These are phyloP conservation scores for Spodoptera exigua DNA, from an alignment of 2,888 invertebrate species.

Conservation along the genomic window DNA sequence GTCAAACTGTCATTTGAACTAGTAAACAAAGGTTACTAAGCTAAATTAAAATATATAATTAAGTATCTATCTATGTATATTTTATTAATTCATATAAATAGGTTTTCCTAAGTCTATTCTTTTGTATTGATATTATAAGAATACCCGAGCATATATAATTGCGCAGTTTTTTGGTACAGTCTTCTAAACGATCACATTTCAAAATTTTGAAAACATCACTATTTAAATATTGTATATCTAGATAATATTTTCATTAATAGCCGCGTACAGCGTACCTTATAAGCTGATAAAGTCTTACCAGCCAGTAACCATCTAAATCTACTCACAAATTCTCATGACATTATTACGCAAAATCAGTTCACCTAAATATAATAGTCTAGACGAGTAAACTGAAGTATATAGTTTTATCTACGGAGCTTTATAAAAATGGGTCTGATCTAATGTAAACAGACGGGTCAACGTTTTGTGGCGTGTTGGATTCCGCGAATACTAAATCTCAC, in stretches of 20 bases:
- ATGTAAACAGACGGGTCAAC: constrained; percentile 81
- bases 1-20: no score
- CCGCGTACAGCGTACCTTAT: no score
- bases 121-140: no score
- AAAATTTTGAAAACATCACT: no score
- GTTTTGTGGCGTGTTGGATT: constrained; percentile 71
- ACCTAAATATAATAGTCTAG: constrained; percentile 54
- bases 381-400: constrained; percentile 50
- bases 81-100: no score
- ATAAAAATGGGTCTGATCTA: constrained; percentile 64
- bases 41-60: not conserved
- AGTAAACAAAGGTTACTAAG: constrained; percentile 12
- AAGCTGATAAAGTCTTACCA: constrained; percentile 1
- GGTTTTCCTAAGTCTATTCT: no score
- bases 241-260: no score
- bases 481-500: constrained; percentile 67
- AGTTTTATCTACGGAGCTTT: constrained; percentile 44
- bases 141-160: no score
- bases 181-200: no score
- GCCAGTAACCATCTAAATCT: not conserved
- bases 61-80: no score
- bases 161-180: no score
- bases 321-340: constrained; percentile 19
- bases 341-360: constrained; percentile 51
- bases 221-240: no score